Evolutionary conservation across 1,140 invertebrate genomes (phyloP), one percentile per base, ranked within the genome.

Genomic region (Helicoverpa armigera): DNA sequence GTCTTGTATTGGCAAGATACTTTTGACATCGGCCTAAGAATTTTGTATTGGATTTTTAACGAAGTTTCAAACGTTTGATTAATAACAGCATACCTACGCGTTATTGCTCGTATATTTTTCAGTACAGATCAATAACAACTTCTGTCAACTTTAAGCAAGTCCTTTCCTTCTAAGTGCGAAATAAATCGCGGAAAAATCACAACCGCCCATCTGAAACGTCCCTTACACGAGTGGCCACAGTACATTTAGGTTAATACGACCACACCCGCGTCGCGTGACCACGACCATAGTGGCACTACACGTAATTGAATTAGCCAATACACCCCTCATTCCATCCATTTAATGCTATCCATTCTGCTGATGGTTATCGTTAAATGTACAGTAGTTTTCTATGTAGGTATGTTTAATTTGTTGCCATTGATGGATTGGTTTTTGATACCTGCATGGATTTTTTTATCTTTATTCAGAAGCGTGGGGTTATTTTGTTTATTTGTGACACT

Each of bases 211-310:
- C 35, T 43, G 35, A 43, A 43, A 43, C 9, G 35, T 43, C 35
- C 35, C 35, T 43, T 43, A 43, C 35, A 43, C 5, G 35, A 43
- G 35, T 43, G 35, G 0, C 18, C 10, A 76, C 48, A 48, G 23
- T 31, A 60, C 67, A 79, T 79, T 79, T 72, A 79, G 77, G 65
- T 72, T 79, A 79, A 79, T 72, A 60, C 18, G 14, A 74, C 80
- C 80, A 61, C 80, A 54, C 80, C 80, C 80, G 60, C 61, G 13
- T 81, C 73, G 80, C 80, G 80, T 81, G 80, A 81, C 80, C 73
- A 54, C 61, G 43, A 16, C 61, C 73, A 18, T 48, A 65, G 63
- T 70, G 65, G 29, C 65, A 65, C 61, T 67, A 60, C 51, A 61
- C 5, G 43, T 81, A 81, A 81, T 81, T 81, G 80, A 81, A 81